Conservation (phyloP, 1,140 invertebrate genomes). For the Calephelis virginiensis region DNA sequence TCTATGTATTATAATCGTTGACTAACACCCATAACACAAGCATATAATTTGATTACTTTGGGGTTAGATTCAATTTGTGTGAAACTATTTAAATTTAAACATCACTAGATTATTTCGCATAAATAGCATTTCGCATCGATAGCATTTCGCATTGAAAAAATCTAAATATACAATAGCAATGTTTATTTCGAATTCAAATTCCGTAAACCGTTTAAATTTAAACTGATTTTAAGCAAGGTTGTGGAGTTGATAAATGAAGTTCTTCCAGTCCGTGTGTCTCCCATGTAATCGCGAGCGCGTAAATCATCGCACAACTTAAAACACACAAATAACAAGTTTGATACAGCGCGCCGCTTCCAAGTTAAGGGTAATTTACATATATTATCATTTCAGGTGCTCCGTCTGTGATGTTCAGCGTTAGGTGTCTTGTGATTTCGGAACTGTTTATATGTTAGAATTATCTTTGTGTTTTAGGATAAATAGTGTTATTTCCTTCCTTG, state of each 20-base stretch:
- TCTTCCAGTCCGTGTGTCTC: slow-evolving; percentile 33
- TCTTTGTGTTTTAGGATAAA: not conserved
- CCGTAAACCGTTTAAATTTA: not conserved
- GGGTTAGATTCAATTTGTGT: no score
- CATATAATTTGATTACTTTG: no score
- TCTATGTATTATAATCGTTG: no score
- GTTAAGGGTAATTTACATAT: slow-evolving; percentile 68
- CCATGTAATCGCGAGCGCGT: slow-evolving; percentile 52
- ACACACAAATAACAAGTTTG: slow-evolving; percentile 76
- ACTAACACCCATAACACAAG: no score
- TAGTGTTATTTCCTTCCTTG: not conserved
- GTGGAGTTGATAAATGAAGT: not conserved
- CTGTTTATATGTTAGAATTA: slow-evolving; percentile 12
- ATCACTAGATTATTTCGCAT: no score
- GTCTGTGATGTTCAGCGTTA: slow-evolving; percentile 31
- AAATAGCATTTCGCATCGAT: no score
- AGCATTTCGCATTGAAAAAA: no score
- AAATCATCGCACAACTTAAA: slow-evolving; percentile 72
- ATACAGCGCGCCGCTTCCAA: slow-evolving; percentile 59
- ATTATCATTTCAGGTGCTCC: slow-evolving; percentile 70
- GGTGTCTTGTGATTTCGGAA: slow-evolving; percentile 27
- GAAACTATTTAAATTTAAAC: no score
- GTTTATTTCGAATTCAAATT: no score
- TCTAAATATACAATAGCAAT: no score
- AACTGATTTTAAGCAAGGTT: not conserved